phyloP scores from a whole-genome alignment of 2,113 vertebrate species.

The Chauna torquata region DNA sequence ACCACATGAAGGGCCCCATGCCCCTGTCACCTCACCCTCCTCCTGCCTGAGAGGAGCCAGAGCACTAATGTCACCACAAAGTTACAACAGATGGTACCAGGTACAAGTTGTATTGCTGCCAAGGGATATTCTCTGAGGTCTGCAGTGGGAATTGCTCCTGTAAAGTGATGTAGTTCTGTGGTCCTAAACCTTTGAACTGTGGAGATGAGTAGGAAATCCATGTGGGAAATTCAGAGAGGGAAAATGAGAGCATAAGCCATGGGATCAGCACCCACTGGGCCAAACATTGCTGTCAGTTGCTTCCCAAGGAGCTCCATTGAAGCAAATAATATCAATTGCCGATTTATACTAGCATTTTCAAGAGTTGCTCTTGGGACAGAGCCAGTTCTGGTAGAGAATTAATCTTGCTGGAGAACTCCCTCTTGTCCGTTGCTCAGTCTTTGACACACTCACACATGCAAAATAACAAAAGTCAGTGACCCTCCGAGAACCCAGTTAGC shows the following conservation, averaged over 20 bases:
- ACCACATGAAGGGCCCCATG: background rate
- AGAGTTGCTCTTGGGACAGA: background rate
- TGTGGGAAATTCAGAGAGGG: background rate
- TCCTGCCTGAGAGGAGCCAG: background rate
- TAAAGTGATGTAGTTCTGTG: background rate
- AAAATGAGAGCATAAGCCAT: conserved; percentile 7
- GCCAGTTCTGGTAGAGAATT: conserved; percentile 31
- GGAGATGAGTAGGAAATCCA: background rate
- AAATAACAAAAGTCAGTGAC: background rate
- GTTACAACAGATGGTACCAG: background rate
- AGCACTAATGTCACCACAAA: background rate
- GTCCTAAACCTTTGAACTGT: background rate
- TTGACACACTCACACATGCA: background rate
- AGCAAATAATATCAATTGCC: conserved; percentile 1
- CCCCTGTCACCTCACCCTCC: background rate
- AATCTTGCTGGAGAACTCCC: conserved; percentile 11
- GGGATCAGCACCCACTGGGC: conserved; percentile 16
- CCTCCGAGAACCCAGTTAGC: conserved; percentile 5
- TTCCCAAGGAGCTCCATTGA: background rate
- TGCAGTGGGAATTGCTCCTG: rapidly evolving
- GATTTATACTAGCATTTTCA: background rate
- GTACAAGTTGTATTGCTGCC: background rate
- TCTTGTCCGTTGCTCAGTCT: background rate
- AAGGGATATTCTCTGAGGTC: background rate
- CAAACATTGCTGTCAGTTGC: background rate